Percentiles rank a stretch among this genome's conserved stretches.
These are phyloP conservation scores for Xenops minutus DNA, from an alignment of 2,797 vertebrate genomes.

Conservation along the genomic window DNA sequence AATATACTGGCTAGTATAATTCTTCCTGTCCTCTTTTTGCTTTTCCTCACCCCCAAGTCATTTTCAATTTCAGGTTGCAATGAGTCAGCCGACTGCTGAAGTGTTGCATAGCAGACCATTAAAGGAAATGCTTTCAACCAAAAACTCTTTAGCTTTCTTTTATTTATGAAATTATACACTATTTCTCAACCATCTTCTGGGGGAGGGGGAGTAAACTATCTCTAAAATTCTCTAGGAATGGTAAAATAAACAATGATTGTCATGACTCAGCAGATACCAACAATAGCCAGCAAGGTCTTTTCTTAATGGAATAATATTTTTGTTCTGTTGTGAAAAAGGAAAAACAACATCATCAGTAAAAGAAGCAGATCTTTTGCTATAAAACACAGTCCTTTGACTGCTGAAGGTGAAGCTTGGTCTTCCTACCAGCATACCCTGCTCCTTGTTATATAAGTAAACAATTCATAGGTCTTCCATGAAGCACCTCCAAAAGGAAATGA, in stretches of 20 bases:
- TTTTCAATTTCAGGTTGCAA: conserved; percentile 45
- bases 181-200: background rate
- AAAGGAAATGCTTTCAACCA: conserved; percentile 33
- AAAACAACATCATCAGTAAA: conserved; percentile 5
- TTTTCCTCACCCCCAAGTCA: background rate
- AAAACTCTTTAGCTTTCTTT: conserved; percentile 8
- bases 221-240: conserved; percentile 16
- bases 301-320: background rate
- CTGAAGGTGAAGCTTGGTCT: background rate
- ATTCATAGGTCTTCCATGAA: background rate
- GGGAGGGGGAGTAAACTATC: background rate
- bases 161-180: conserved; percentile 15
- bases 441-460: background rate
- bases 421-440: background rate
- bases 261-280: conserved; percentile 47
- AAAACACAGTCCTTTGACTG: background rate
- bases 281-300: background rate
- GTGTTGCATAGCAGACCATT: conserved; percentile 21
- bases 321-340: background rate
- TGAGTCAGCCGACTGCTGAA: background rate
- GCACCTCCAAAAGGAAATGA: background rate
- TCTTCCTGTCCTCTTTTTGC: conserved; percentile 16
- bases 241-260: conserved; percentile 14
- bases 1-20: background rate
- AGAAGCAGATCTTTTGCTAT: background rate